Base-by-base conservation (phyloP, 92 coral and sea anemone species). In the Phenganax marumi region DNA sequence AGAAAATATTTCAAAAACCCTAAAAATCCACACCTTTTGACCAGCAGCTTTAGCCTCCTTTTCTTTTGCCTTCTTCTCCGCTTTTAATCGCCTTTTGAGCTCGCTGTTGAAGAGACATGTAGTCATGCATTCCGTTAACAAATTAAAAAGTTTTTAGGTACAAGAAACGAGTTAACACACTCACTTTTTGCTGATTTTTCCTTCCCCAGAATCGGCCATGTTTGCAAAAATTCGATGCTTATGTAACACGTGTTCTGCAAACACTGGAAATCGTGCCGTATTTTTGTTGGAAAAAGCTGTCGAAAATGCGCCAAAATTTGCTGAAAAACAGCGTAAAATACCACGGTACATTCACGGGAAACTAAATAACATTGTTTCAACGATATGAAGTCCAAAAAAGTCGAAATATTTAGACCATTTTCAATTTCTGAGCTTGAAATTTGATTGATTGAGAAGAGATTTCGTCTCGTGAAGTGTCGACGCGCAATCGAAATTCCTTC, bases 171-270 rank as follows among this genome's bases (percentile, higher is more conserved):
- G 10, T 49, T 39, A 53, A 82, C 6, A 9, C 23, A 43, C 95
- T 65, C 69, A 92, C 99, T 90, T 96, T 53, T 96, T 96, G 88
- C 99, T 96, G 10, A 96, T 74, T 86, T 91, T 92, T 51, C 84
- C 99, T 50, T 92, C 97, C 77, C 91, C 92, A 89, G 92, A 91
- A 62, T 92, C 99, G 50, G 97, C 97, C 99, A 96, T 96, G 56
- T 88, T 91, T 65, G 92, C 84, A 50, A 83, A 82, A 50, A 75
- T 17, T 18, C 83, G 54, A 5, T 77, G 50, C 64, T 74, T 73
- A 93, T 89, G 89, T 92, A 84, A 90, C 46, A 61, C 73, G 52
- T 49, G 33, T 61, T 23, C 22, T 72, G 10, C 56, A 49, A 14
- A 56, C 17, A 55, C 46, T 17, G 56, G 50, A 22, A 12, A 46